Percentiles rank a stretch among this genome's conserved stretches.
These are phyloP conservation scores for Halyomorpha halys DNA, from an alignment of 1,140 invertebrate species.

Conservation along the genomic window DNA sequence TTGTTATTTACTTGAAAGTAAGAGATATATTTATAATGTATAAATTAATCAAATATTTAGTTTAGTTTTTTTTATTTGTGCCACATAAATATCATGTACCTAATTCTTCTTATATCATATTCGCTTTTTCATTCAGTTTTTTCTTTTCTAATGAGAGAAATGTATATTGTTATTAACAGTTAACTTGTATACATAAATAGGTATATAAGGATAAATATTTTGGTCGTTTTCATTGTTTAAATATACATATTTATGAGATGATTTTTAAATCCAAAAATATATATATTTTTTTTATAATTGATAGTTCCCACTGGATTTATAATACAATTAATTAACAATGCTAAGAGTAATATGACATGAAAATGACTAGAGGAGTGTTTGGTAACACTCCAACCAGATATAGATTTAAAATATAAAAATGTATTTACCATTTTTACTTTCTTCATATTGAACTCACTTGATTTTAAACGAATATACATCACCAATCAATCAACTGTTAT, in stretches of 20 bases:
- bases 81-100: constrained; percentile 11
- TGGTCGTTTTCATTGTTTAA: too few species aligned
- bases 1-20: constrained; percentile 1
- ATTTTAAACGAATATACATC: constrained; percentile 1
- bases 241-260: too few species aligned
- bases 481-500: neutral
- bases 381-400: too few species aligned
- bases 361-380: too few species aligned
- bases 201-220: too few species aligned
- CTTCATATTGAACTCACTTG: neutral
- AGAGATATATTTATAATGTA: constrained; percentile 10
- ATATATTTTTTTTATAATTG: neutral
- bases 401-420: neutral
- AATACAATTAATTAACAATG: neutral
- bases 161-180: neutral
- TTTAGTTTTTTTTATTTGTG: constrained; percentile 11
- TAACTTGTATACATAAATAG: too few species aligned
- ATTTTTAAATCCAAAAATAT: neutral
- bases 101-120: constrained; percentile 1
- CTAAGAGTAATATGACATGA: too few species aligned
- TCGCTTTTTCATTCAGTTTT: neutral
- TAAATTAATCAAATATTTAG: constrained; percentile 13
- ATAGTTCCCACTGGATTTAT: neutral
- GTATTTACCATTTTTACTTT: neutral
- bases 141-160: neutral